phyloP scores from a whole-genome alignment of 2,113 vertebrate genomes.

The Nesoenas mayeri region DNA sequence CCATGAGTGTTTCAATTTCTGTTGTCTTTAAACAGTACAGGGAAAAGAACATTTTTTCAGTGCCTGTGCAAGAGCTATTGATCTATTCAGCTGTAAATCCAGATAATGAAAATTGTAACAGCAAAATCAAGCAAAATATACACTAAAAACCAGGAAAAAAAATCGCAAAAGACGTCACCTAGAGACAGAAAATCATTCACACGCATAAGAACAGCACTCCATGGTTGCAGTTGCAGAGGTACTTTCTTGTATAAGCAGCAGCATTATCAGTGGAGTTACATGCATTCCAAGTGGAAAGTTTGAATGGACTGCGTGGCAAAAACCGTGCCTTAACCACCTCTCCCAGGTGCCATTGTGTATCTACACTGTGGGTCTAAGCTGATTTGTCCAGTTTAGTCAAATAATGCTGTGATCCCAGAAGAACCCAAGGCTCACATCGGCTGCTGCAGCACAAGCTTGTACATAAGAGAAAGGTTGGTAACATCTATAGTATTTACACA shows the following conservation, averaged over 20 bases:
- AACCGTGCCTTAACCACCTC: not conserved
- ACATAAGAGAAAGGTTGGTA: conserved; percentile 73
- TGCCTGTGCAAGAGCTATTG: not conserved
- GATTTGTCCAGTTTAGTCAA: conserved; percentile 63
- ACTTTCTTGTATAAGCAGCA: not conserved
- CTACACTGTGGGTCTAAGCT: conserved; percentile 30
- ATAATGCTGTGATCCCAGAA: conserved; percentile 57
- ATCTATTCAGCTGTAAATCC: not conserved
- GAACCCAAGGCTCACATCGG: conserved; percentile 71
- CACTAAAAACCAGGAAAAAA: not conserved
- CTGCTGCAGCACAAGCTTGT: conserved; percentile 79
- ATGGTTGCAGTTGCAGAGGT: not conserved
- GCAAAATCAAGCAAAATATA: not conserved
- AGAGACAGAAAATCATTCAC: not conserved
- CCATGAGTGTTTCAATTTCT: not conserved
- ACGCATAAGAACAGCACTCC: not conserved
- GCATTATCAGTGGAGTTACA: not conserved
- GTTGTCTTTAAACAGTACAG: not conserved
- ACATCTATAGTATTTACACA: not conserved
- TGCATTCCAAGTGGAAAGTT: not conserved
- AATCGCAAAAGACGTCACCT: not conserved
- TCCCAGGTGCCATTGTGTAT: not conserved
- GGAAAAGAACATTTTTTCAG: not conserved
- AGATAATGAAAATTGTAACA: not conserved
- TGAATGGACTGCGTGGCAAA: conserved; percentile 25